phyloP scores from a whole-genome alignment of 2,797 vertebrate species.

The Uromys caudimaculatus region DNA sequence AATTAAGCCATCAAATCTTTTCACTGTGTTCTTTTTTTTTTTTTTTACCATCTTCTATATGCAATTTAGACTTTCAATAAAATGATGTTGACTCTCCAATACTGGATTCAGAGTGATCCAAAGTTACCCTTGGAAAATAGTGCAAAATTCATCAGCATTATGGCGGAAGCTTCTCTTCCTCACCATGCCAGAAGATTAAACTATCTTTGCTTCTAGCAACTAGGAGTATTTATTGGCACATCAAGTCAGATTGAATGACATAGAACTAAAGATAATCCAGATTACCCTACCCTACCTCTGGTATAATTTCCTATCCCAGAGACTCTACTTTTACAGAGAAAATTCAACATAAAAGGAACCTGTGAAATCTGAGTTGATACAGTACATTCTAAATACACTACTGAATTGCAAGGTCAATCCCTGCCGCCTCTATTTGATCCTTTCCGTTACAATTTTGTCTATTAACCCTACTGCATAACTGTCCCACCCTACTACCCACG shows the following conservation, averaged over 20 bases:
- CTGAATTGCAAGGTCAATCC: neutral
- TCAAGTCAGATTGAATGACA: conserved; percentile 26
- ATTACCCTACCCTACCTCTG: neutral
- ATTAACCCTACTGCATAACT: neutral
- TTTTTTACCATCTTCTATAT: neutral
- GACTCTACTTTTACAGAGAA: neutral
- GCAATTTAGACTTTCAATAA: conserved; percentile 26
- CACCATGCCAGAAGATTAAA: conserved; percentile 14
- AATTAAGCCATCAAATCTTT: neutral
- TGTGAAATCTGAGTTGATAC: conserved; percentile 22
- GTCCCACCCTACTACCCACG: neutral
- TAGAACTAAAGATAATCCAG: conserved; percentile 62
- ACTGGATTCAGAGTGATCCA: neutral
- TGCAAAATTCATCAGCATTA: conserved; percentile 1
- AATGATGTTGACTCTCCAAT: conserved; percentile 4
- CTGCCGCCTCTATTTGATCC: neutral
- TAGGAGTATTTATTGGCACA: conserved; percentile 57
- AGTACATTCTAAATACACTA: conserved; percentile 25
- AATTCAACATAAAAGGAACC: neutral
- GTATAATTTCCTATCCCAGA: neutral
- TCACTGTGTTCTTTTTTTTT: conserved; percentile 1
- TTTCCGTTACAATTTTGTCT: neutral
- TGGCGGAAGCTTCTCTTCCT: neutral
- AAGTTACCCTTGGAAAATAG: conserved; percentile 53
- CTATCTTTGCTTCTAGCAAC: neutral